phyloP scores from a whole-genome alignment of 2,888 invertebrate species.

The Merodon equestris region DNA sequence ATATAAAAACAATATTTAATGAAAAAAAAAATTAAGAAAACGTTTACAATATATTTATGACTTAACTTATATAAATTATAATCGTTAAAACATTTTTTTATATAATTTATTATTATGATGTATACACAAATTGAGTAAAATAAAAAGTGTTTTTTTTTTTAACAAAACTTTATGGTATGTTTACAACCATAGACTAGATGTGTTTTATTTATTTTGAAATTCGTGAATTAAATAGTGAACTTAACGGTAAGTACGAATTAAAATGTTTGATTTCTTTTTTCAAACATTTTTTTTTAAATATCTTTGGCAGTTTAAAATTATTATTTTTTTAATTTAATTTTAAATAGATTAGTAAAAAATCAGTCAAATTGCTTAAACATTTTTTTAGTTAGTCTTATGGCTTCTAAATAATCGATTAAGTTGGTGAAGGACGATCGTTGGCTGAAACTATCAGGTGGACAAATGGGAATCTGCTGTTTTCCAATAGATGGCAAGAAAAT shows the following conservation, averaged over 20 bases:
- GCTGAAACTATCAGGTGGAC: no score
- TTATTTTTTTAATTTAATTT: constrained; percentile 15
- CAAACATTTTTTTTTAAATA: constrained; percentile 9
- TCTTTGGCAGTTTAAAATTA: constrained; percentile 67
- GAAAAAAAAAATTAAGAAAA: constrained; percentile 19
- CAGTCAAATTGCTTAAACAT: constrained; percentile 53
- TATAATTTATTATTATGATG: constrained; percentile 56
- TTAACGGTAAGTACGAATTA: not conserved
- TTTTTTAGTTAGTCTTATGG: constrained; percentile 26
- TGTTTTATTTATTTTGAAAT: constrained; percentile 38
- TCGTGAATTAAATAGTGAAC: not conserved
- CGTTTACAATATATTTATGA: constrained; percentile 49
- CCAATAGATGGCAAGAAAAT: no score
- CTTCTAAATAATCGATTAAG: no score
- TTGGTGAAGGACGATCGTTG: no score
- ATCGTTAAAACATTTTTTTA: constrained; percentile 44
- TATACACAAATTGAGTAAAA: constrained; percentile 44
- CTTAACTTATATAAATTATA: constrained; percentile 46
- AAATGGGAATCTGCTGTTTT: no score
- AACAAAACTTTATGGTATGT: constrained; percentile 49
- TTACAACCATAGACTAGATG: constrained; percentile 66
- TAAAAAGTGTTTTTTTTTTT: constrained; percentile 24
- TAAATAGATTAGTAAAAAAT: constrained; percentile 53
- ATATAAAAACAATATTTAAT: constrained; percentile 9
- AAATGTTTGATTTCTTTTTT: not conserved